Conservation (phyloP, 2,797 vertebrate species). For the Nothura maculosa region DNA sequence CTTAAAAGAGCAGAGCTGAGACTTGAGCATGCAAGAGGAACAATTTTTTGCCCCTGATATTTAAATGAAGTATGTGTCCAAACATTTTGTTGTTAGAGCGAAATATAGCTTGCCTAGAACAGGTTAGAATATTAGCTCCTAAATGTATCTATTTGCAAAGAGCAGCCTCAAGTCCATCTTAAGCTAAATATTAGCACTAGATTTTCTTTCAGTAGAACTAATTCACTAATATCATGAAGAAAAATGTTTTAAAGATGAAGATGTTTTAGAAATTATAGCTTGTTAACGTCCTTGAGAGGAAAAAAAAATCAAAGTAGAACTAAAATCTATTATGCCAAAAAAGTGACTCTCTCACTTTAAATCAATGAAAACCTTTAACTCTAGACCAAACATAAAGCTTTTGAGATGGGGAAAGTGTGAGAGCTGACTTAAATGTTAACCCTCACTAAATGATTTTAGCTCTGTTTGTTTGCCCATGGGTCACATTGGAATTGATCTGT, state of each 20-base stretch:
- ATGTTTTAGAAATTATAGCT: not conserved
- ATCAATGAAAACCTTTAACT: not conserved
- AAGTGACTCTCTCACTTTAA: not conserved
- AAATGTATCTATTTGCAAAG: not conserved
- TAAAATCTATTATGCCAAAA: not conserved
- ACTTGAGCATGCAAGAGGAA: not conserved
- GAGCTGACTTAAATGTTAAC: not conserved
- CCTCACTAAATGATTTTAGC: not conserved
- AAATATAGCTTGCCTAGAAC: not conserved
- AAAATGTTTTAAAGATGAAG: not conserved
- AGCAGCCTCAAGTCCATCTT: not conserved
- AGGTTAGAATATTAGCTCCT: not conserved
- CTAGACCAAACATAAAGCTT: not conserved
- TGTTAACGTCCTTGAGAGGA: not conserved
- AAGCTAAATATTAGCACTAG: not conserved
- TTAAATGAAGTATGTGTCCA: not conserved
- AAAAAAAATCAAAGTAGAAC: not conserved
- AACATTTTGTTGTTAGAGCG: not conserved
- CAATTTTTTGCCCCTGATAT: not conserved
- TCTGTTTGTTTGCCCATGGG: conserved; percentile 1
- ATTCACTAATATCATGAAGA: not conserved
- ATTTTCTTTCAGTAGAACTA: not conserved
- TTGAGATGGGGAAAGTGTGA: not conserved
- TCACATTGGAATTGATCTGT: not conserved
- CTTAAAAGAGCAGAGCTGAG: not conserved